These are phyloP conservation scores for Callosobruchus maculatus DNA, from an alignment of 2,888 invertebrate species.

Conservation along the genomic window DNA sequence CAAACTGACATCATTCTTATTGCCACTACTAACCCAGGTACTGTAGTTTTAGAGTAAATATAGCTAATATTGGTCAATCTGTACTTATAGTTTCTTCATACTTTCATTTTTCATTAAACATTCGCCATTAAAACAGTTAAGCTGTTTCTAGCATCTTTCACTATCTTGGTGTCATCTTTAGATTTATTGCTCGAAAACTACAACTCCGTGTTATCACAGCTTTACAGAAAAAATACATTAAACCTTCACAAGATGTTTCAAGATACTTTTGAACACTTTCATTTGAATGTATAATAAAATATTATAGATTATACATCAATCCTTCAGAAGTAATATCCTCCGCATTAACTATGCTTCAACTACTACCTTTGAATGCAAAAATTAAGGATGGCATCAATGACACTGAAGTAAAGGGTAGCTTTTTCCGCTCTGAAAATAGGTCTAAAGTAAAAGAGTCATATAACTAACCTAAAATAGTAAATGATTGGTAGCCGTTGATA, in stretches of 20 bases:
- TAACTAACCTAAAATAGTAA: neutral
- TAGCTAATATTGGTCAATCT: constrained; percentile 16
- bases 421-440: neutral
- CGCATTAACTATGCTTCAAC: neutral
- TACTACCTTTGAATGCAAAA: neutral
- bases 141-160: neutral
- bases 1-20: too few relatives aligned
- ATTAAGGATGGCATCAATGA: neutral
- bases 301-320: too few relatives aligned
- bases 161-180: constrained; percentile 3
- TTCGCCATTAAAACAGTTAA: neutral
- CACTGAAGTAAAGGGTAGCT: neutral
- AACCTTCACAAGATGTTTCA: too few relatives aligned
- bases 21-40: neutral
- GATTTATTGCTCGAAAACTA: constrained; percentile 1
- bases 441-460: neutral
- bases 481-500: neutral
- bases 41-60: neutral
- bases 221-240: too few relatives aligned
- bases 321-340: too few relatives aligned
- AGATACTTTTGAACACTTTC: too few relatives aligned
- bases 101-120: neutral
- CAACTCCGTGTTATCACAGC: neutral
- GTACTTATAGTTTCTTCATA: neutral
- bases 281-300: too few relatives aligned